Percentiles rank a stretch among this genome's conserved stretches.
Conservation (phyloP, 2,113 vertebrate genomes). For the Rhinopithecus roxellana region DNA sequence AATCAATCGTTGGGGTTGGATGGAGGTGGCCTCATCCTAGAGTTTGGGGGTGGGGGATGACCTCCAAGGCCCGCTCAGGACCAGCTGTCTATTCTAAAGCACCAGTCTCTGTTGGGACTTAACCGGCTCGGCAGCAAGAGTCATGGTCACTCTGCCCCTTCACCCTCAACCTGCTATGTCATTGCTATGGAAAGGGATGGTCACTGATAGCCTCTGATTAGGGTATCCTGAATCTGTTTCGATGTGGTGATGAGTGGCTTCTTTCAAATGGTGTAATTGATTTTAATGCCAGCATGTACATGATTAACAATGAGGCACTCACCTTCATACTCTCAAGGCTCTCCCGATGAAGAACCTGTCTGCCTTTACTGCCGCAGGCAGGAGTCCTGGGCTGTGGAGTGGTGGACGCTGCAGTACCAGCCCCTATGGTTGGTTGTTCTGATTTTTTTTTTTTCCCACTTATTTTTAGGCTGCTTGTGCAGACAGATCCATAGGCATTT, state of each 20-base stretch:
- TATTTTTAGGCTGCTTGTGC: background rate
- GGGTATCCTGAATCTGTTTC: background rate
- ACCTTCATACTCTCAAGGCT: background rate
- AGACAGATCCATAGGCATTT: background rate
- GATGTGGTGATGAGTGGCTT: background rate
- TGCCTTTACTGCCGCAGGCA: background rate
- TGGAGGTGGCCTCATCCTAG: background rate
- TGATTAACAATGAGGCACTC: background rate
- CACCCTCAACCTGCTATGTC: background rate
- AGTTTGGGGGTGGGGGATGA: background rate
- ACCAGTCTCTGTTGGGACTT: background rate
- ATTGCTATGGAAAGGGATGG: background rate
- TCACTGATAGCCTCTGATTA: accelerated
- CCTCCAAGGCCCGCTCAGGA: background rate
- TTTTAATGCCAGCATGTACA: background rate
- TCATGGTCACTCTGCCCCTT: background rate
- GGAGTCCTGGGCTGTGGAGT: background rate
- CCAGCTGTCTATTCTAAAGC: background rate
- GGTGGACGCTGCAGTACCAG: background rate
- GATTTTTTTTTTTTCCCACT: too few relatives aligned
- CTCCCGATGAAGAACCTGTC: too few relatives aligned
- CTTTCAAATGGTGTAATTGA: background rate
- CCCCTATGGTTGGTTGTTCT: accelerated
- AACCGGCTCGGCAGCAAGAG: background rate
- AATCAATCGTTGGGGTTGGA: background rate